Percentiles rank a stretch among this genome's conserved stretches.
Conservation (phyloP, 2,113 vertebrate species). For the Antechinus stuartii region DNA sequence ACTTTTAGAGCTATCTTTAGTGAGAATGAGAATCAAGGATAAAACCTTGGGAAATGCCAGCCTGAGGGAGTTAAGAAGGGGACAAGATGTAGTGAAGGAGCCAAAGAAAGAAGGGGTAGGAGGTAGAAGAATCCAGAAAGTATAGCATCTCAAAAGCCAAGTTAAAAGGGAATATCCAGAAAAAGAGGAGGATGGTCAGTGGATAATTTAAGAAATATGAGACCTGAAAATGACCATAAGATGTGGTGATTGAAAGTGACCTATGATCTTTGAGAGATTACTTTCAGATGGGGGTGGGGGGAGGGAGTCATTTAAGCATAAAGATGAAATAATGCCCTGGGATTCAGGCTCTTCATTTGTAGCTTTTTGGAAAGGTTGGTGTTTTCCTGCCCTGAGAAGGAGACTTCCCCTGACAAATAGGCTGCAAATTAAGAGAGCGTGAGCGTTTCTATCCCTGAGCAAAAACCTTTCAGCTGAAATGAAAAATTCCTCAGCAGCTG, state of each 20-base stretch:
- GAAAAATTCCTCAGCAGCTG: not conserved
- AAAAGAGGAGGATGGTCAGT: not conserved
- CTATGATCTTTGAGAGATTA: not conserved
- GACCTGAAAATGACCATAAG: not conserved
- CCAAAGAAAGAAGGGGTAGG: not conserved
- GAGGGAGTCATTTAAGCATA: not conserved
- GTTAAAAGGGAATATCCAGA: not conserved
- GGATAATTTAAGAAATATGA: not conserved
- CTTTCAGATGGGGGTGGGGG: not conserved
- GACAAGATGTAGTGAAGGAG: not conserved
- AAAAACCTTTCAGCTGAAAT: conserved; percentile 2
- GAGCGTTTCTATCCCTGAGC: conserved; percentile 4
- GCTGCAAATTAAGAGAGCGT: not conserved
- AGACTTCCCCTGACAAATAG: conserved; percentile 9
- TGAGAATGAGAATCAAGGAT: not conserved
- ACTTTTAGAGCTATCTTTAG: not conserved
- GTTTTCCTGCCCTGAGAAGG: not conserved
- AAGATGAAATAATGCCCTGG: not conserved
- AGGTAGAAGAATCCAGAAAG: not conserved
- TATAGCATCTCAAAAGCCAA: not conserved
- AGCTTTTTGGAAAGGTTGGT: not conserved
- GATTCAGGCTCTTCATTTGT: not conserved
- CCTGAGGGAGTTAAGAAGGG: not conserved
- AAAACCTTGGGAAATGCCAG: not conserved
- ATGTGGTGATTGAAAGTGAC: not conserved